Base-by-base conservation (phyloP, 2,888 invertebrate species). In the Aleiodes leptofemur region DNA sequence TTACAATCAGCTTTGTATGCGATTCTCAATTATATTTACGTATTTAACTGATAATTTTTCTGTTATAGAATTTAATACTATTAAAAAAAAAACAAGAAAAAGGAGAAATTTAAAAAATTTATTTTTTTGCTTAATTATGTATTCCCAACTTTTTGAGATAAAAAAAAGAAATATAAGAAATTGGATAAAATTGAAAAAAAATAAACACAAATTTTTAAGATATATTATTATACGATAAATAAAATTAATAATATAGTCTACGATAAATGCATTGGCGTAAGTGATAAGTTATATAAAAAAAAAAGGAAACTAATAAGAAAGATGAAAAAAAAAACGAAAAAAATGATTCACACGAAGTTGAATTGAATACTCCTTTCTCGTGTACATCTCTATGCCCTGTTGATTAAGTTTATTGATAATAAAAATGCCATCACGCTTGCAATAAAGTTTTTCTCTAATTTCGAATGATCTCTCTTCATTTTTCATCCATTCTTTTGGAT, bases 341-440 rank as follows among this genome's bases (percentile, higher is more conserved):
- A 79, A 43, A 59, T 59, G 31, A 66, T 29, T 78, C 82, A 85
- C 85, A 85, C 86, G 82, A 83, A 84, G 85, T 86, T 82, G 82
- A 86, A 86, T 85, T 84, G 80, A 86, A 84, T 84, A 86, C 81
- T 87, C 85, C 83, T 64, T 55, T 87, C 86, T 87, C 86, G 85
- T 89, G 88, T 89, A 89, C 86, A 88, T 89, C 87, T 89, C 87
- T 87, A 87, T 83, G 87, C 87, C 85, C 87, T 89, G 88, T 89
- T 88, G 87, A 89, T 88, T 89, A 88, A 88, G 87, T 88, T 89
- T 88, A 88, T 86, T 86, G 83, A 88, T 88, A 89, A 89, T 89
- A 89, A 89, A 23, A 68, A 89, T 86, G 89, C 89, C 89, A 88
- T 89, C 87, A 89, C 86, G 89, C 89, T 89, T 89, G 88, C 87